Evolutionary conservation across 1,140 invertebrate species (phyloP).

Genomic region (Aricia agestis): DNA sequence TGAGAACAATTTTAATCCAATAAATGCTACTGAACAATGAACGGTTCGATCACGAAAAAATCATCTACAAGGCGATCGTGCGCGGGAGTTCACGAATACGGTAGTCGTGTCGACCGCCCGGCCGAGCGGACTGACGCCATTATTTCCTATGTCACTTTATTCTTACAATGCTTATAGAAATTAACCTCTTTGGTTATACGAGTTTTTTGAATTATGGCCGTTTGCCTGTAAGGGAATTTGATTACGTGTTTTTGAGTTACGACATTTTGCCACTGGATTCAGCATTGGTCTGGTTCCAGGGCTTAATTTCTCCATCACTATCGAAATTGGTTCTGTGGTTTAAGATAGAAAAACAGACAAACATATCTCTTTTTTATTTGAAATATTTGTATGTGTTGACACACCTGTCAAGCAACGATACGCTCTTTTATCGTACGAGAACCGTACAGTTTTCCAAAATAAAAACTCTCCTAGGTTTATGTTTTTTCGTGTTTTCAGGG

Average conservation of each 20-base stretch:
- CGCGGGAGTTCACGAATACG: constrained; percentile 56
- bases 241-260: neutral
- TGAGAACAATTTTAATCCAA: constrained; percentile 67
- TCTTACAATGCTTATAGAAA: constrained; percentile 9
- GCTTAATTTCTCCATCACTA: too few relatives aligned
- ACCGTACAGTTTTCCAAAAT: too few relatives aligned
- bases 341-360: too few relatives aligned
- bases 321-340: too few relatives aligned
- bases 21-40: constrained; percentile 72
- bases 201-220: neutral
- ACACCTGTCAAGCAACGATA: too few relatives aligned
- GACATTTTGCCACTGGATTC: too few relatives aligned
- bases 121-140: constrained; percentile 26
- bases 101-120: constrained; percentile 58
- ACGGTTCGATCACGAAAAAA: constrained; percentile 70
- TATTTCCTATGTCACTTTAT: constrained; percentile 3
- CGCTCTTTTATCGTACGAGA: too few relatives aligned
- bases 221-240: neutral
- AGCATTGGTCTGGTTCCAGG: neutral
- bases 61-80: constrained; percentile 69
- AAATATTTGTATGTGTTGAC: too few relatives aligned
- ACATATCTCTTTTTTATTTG: too few relatives aligned
- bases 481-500: too few relatives aligned
- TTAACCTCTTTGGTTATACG: constrained; percentile 2
- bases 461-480: too few relatives aligned